These are phyloP conservation scores for Tympanoctomys barrerae DNA, from an alignment of 2,797 vertebrate species.

Conservation along the genomic window DNA sequence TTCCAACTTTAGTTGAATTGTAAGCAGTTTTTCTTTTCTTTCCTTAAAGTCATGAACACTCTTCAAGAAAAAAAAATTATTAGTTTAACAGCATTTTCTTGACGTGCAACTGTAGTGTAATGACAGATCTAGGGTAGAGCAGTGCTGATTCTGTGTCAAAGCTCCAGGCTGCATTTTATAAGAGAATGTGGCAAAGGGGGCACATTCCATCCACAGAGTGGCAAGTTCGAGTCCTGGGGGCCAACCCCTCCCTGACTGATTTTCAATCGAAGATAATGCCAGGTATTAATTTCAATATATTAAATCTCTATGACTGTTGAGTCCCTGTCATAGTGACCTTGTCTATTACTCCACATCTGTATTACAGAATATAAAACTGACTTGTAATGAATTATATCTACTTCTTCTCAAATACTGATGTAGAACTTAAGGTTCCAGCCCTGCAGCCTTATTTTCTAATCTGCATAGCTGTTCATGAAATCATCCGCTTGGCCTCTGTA, in stretches of 20 bases:
- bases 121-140: background rate
- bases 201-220: rapidly evolving
- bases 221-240: background rate
- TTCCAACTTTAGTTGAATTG: background rate
- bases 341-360: background rate
- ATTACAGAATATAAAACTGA: background rate
- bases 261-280: background rate
- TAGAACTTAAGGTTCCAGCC: background rate
- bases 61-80: conserved; percentile 12
- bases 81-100: background rate
- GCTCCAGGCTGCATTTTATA: background rate
- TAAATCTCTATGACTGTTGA: background rate
- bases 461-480: background rate
- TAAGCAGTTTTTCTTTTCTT: background rate
- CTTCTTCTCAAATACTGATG: background rate
- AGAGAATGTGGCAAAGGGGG: background rate
- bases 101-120: background rate
- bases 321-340: background rate
- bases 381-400: background rate
- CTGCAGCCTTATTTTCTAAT: background rate
- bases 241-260: background rate
- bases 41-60: background rate
- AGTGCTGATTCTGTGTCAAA: background rate
- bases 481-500: background rate
- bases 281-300: background rate